Evolutionary conservation across 1,140 invertebrate species (phyloP).

Genomic region (Chironomus striatipennis): DNA sequence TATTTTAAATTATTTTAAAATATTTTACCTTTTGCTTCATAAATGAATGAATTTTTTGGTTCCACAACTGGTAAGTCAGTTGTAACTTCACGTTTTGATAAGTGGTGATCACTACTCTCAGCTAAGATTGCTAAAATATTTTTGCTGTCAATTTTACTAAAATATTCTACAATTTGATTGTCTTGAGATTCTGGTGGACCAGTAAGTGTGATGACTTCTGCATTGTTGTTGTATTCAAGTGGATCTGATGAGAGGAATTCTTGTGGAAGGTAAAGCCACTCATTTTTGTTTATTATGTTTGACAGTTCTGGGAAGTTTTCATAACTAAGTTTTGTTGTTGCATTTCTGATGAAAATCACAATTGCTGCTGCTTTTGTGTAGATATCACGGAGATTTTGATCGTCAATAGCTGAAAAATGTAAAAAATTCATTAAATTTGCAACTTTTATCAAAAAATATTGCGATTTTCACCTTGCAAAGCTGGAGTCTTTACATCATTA

Average conservation of each 20-base stretch:
- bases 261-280: conserved; percentile 44
- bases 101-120: conserved; percentile 34
- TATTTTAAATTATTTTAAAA: too few relatives aligned
- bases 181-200: conserved; percentile 47
- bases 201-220: conserved; percentile 44
- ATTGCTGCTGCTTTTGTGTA: conserved; percentile 35
- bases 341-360: conserved; percentile 36
- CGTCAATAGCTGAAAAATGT: conserved; percentile 32
- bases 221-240: conserved; percentile 40
- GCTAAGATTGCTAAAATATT: conserved; percentile 47
- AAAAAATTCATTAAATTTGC: not conserved
- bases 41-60: conserved; percentile 31
- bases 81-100: conserved; percentile 32
- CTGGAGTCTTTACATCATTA: conserved; percentile 40
- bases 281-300: conserved; percentile 36
- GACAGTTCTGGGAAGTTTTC: conserved; percentile 36
- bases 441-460: conserved; percentile 41
- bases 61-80: not conserved
- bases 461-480: conserved; percentile 42
- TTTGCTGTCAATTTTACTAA: conserved; percentile 46
- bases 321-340: conserved; percentile 33
- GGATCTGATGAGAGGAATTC: conserved; percentile 46
- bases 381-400: conserved; percentile 42
- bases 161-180: conserved; percentile 45
- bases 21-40: conserved; percentile 30